phyloP scores from a whole-genome alignment of 2,888 invertebrate genomes.

The Erebia epiphron region DNA sequence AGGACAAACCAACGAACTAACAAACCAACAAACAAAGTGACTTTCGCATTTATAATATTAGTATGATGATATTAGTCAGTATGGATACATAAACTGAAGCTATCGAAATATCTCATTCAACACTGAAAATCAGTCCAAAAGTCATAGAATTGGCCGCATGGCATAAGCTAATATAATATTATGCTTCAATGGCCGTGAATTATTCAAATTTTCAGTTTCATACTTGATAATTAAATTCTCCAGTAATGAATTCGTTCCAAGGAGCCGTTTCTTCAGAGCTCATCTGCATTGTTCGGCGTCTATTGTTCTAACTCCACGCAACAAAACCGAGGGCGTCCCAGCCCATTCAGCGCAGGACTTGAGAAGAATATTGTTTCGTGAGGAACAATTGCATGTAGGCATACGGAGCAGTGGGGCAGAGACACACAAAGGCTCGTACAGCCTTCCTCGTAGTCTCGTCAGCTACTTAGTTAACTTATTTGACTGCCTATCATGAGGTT shows the following conservation, averaged over 20 bases:
- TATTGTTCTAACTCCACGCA: slow-evolving; percentile 10
- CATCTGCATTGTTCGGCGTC: background rate
- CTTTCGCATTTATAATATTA: no score
- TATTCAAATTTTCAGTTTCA: background rate
- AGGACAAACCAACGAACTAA: no score
- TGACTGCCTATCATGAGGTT: no score
- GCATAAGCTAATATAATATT: no score
- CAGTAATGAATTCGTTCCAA: slow-evolving; percentile 8
- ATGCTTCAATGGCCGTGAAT: background rate
- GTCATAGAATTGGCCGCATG: no score
- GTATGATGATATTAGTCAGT: no score
- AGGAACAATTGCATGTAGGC: slow-evolving; percentile 7
- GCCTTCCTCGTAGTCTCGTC: no score
- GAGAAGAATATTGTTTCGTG: background rate
- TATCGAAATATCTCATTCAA: no score
- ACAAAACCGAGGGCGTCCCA: background rate
- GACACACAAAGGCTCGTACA: background rate
- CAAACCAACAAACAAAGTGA: no score
- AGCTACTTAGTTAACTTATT: no score
- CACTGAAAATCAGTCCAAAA: no score
- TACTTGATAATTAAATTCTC: background rate
- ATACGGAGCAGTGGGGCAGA: background rate
- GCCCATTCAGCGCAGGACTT: slow-evolving; percentile 2
- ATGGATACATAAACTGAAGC: no score
- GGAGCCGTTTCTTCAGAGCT: background rate